Percentiles rank a stretch among this genome's conserved stretches.
Evolutionary conservation across 1,140 invertebrate genomes (phyloP).

Genomic region (Phymastichus coffea): DNA sequence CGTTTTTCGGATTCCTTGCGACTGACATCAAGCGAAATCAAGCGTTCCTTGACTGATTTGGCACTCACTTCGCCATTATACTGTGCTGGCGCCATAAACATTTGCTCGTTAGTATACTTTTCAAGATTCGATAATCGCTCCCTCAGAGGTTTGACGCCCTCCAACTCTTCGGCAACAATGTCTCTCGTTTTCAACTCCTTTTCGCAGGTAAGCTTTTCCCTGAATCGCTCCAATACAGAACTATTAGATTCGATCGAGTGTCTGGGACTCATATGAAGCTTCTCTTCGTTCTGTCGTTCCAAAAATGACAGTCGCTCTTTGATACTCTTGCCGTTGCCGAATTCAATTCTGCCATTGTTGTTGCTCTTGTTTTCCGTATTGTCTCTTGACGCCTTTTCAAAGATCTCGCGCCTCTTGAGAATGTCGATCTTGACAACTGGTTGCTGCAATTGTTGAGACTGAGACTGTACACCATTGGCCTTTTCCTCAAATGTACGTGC

Average conservation of each 20-base stretch:
- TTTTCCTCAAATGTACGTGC: too few relatives aligned
- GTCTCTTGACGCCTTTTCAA: slow-evolving; percentile 63
- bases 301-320: slow-evolving; percentile 70
- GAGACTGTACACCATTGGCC: slow-evolving; percentile 36
- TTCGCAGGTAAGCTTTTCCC: slow-evolving; percentile 61
- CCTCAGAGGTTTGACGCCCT: slow-evolving; percentile 44
- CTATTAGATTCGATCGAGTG: slow-evolving; percentile 58
- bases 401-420: slow-evolving; percentile 77
- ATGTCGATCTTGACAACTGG: slow-evolving; percentile 75
- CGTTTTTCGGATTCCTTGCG: slow-evolving; percentile 54
- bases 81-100: slow-evolving; percentile 29
- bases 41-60: slow-evolving; percentile 61
- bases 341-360: slow-evolving; percentile 57
- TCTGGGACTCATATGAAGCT: slow-evolving; percentile 45
- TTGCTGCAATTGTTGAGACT: too few relatives aligned
- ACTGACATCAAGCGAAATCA: slow-evolving; percentile 57
- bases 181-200: slow-evolving; percentile 38
- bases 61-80: slow-evolving; percentile 56
- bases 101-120: slow-evolving; percentile 43
- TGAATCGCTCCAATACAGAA: slow-evolving; percentile 65
- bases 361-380: slow-evolving; percentile 45
- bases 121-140: slow-evolving; percentile 50
- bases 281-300: slow-evolving; percentile 58
- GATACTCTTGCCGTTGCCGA: slow-evolving; percentile 65
- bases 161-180: slow-evolving; percentile 40